A percentile compares a stretch with the other conserved stretches of the same genome.
Conservation (phyloP, 2,113 vertebrate species). For the Paramormyrops kingsleyae region DNA sequence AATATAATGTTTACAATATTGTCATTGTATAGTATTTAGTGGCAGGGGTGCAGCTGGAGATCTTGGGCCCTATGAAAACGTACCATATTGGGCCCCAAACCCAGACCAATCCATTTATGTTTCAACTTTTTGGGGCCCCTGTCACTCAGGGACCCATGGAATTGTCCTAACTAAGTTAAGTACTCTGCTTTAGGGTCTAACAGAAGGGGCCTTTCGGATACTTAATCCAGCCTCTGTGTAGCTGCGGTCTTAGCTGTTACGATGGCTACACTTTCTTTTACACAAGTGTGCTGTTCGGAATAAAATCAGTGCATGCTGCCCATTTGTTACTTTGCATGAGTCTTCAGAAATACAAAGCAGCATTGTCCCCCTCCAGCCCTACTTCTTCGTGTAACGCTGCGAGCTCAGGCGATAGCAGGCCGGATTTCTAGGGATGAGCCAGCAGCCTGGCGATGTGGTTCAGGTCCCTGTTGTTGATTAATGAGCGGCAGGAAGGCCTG, state of each 20-base stretch:
- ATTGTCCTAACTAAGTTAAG: background rate
- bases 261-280: background rate
- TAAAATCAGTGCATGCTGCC: background rate
- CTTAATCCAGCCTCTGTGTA: background rate
- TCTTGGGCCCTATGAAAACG: background rate
- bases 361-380: background rate
- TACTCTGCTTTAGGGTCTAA: background rate
- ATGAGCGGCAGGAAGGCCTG: background rate
- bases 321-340: background rate
- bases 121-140: background rate
- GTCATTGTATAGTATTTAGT: background rate
- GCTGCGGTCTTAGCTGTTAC: background rate
- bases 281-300: background rate
- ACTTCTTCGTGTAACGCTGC: background rate
- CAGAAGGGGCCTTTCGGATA: background rate
- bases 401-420: background rate
- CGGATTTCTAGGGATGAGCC: background rate
- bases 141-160: background rate
- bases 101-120: background rate
- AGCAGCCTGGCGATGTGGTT: background rate
- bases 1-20: background rate
- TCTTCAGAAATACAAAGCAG: background rate
- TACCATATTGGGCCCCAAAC: background rate
- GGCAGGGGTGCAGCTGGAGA: background rate
- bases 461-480: background rate